phyloP scores from a whole-genome alignment of 2,888 invertebrate genomes.

The Artemia sp. region DNA sequence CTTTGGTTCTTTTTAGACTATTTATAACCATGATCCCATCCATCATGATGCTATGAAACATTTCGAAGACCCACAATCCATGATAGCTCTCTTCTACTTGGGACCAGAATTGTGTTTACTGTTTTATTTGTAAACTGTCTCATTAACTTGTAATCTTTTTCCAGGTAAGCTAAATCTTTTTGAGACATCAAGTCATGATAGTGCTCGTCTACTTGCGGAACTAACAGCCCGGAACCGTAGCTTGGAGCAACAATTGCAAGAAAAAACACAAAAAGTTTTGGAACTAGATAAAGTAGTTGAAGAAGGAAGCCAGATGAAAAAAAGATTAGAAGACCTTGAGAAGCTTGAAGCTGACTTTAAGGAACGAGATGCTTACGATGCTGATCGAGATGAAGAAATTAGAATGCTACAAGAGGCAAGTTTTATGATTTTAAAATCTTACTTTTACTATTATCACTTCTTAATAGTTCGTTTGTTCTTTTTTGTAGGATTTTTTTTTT shows the following conservation, averaged over 20 bases:
- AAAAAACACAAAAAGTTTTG: slow-evolving; percentile 24
- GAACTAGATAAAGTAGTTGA: slow-evolving; percentile 35
- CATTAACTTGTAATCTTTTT: neutral
- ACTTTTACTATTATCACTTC: too few species aligned
- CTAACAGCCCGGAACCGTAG: neutral
- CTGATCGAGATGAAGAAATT: slow-evolving; percentile 35
- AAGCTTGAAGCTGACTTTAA: slow-evolving; percentile 32
- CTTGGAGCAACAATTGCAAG: slow-evolving; percentile 24
- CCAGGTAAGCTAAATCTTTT: neutral
- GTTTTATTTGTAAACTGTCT: too few species aligned
- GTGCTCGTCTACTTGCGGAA: neutral
- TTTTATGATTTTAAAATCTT: too few species aligned
- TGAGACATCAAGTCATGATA: neutral
- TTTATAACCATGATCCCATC: too few species aligned
- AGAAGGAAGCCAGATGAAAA: slow-evolving; percentile 36
- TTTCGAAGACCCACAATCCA: too few species aligned
- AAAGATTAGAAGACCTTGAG: slow-evolving; percentile 36
- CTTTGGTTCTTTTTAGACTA: too few species aligned
- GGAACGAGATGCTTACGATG: slow-evolving; percentile 30
- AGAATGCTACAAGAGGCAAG: slow-evolving; percentile 38
- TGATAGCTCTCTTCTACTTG: too few species aligned
- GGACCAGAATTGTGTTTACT: too few species aligned
- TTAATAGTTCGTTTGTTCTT: too few species aligned
- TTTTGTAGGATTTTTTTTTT: too few species aligned
- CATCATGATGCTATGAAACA: too few species aligned